A percentile compares a stretch with the other conserved stretches of the same genome.
Evolutionary conservation across 2,797 vertebrate species (phyloP).

Genomic region (Ctenochaetus hawaiiensis): DNA sequence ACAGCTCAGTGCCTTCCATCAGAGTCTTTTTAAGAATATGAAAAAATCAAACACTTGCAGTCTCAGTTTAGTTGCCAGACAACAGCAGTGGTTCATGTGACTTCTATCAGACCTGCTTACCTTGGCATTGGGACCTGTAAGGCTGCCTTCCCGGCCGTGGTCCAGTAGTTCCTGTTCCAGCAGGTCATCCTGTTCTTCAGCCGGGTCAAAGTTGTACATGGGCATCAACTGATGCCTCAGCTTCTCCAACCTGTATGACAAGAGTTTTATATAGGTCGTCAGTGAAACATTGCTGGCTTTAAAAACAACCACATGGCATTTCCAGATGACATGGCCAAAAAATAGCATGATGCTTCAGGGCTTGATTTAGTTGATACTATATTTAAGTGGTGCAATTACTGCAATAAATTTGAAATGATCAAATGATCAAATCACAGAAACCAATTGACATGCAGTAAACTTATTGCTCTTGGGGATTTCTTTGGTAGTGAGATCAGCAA

Average conservation of each 20-base stretch:
- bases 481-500: neutral
- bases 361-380: neutral
- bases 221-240: slow-evolving; percentile 98
- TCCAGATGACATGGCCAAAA: neutral
- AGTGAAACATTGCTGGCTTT: too few relatives aligned
- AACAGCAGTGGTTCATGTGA: neutral
- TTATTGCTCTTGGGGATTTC: too few relatives aligned
- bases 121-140: slow-evolving; percentile 90
- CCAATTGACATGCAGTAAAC: neutral
- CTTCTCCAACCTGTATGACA: slow-evolving; percentile 91
- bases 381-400: slow-evolving; percentile 2
- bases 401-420: neutral
- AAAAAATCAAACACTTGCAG: too few relatives aligned
- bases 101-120: slow-evolving; percentile 59
- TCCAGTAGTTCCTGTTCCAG: slow-evolving; percentile 98
- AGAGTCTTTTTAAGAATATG: neutral
- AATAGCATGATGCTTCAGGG: neutral
- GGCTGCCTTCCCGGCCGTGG: slow-evolving; percentile 90
- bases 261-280: neutral
- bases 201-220: slow-evolving; percentile 99
- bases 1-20: neutral
- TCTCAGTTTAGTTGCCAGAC: neutral
- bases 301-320: neutral
- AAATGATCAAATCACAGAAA: slow-evolving; percentile 7
- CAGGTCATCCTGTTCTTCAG: slow-evolving; percentile 97